Percentiles rank a stretch among this genome's conserved stretches.
phyloP scores from a whole-genome alignment of 2,113 vertebrate species.

The Tetraodon nigroviridis region DNA sequence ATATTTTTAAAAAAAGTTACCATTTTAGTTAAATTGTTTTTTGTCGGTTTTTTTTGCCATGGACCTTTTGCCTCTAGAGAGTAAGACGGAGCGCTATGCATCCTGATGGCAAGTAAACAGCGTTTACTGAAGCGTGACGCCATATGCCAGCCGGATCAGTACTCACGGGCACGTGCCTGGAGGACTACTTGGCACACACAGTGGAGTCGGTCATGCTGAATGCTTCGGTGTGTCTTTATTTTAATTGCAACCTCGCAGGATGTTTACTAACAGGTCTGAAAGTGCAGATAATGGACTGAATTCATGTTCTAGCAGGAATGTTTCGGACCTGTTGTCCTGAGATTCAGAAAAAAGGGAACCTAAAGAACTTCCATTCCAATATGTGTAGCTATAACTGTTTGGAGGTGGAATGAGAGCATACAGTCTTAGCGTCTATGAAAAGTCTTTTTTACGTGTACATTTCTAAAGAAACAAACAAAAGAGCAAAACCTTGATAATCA shows the following conservation, averaged over 20 bases:
- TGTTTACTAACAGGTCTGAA: constrained; percentile 42
- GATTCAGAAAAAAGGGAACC: no score
- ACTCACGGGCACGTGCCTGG: constrained; percentile 45
- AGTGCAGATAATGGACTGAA: constrained; percentile 34
- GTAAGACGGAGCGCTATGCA: constrained; percentile 23
- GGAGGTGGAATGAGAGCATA: no score
- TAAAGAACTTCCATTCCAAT: no score
- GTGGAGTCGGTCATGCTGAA: constrained; percentile 22
- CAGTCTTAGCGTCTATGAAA: no score
- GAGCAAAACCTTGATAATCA: no score
- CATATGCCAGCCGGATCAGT: constrained; percentile 39
- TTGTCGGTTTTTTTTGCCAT: constrained; percentile 5
- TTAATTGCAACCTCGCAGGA: constrained; percentile 24
- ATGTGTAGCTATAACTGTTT: no score
- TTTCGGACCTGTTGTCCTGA: constrained; percentile 15
- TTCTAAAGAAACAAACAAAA: no score
- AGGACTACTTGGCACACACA: constrained; percentile 53
- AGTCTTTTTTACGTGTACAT: no score
- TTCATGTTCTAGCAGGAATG: constrained; percentile 12
- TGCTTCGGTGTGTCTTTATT: constrained; percentile 17
- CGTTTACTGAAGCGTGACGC: constrained; percentile 42
- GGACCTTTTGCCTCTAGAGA: constrained; percentile 21
- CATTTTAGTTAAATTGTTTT: constrained; percentile 35
- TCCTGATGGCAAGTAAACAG: constrained; percentile 42
- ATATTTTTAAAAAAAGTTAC: constrained; percentile 4